Conservation (phyloP, 2,888 invertebrate genomes). For the Leucania comma region DNA sequence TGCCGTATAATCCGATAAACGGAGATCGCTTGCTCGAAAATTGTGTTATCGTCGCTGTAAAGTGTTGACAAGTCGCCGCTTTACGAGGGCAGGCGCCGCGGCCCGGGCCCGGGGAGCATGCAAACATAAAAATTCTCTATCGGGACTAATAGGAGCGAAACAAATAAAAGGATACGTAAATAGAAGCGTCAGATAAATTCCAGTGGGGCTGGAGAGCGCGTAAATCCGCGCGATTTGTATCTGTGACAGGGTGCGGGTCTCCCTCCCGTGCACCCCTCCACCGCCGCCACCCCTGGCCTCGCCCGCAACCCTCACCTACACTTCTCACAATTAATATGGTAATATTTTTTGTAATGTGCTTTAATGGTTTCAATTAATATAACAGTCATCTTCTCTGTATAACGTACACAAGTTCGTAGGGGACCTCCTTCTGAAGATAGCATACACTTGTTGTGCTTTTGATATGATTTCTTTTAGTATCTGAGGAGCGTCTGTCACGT, state of each 20-base stretch:
- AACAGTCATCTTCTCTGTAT: conserved; percentile 16
- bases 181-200: conserved; percentile 90
- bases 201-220: conserved; percentile 89
- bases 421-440: neutral
- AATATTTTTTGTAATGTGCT: conserved; percentile 62
- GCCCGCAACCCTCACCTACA: conserved; percentile 63
- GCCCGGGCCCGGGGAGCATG: conserved; percentile 78
- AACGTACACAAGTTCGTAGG: neutral
- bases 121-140: conserved; percentile 91
- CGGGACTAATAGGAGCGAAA: conserved; percentile 90
- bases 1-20: conserved; percentile 88
- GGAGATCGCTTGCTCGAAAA: conserved; percentile 84
- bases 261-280: conserved; percentile 56
- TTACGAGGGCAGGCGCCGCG: conserved; percentile 85
- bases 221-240: conserved; percentile 91
- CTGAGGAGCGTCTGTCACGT: neutral
- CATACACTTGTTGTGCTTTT: neutral
- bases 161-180: conserved; percentile 91
- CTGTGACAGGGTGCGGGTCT: conserved; percentile 86
- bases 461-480: neutral
- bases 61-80: conserved; percentile 88
- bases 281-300: conserved; percentile 46
- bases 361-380: conserved; percentile 50
- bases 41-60: conserved; percentile 88
- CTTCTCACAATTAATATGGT: conserved; percentile 83